A percentile compares a stretch with the other conserved stretches of the same genome.
phyloP scores from a whole-genome alignment of 64 coral and sea anemone species.

The Porites lutea region DNA sequence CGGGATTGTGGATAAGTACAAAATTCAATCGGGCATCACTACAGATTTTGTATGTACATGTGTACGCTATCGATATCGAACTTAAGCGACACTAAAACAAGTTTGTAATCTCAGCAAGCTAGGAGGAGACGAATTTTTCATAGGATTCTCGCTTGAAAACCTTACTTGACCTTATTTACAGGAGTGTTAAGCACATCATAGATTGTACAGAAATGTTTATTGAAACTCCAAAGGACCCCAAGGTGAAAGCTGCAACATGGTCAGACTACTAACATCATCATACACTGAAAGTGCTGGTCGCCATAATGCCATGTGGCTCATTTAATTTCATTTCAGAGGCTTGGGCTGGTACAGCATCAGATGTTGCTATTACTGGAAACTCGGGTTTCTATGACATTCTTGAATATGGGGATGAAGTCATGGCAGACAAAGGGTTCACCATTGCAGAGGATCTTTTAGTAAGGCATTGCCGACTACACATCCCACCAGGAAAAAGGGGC shows the following conservation, averaged over 20 bases:
- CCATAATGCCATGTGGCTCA: conserved; percentile 38
- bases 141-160: no score
- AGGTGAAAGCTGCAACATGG: conserved; percentile 44
- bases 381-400: conserved; percentile 26
- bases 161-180: no score
- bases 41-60: no score
- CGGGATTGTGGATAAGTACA: no score
- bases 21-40: no score
- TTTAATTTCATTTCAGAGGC: conserved; percentile 28
- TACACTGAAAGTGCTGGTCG: conserved; percentile 42
- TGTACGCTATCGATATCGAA: no score
- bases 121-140: no score
- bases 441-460: not conserved
- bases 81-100: no score
- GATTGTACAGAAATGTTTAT: conserved; percentile 4
- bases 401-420: not conserved
- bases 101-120: no score
- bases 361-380: conserved; percentile 12
- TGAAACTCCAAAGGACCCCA: not conserved
- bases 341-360: conserved; percentile 6
- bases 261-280: conserved; percentile 68
- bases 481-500: conserved; percentile 47
- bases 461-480: conserved; percentile 16
- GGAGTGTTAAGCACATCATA: not conserved
- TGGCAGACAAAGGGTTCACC: conserved; percentile 24